Conservation (phyloP, 2,888 invertebrate genomes). For the Xestobium rufovillosum region DNA sequence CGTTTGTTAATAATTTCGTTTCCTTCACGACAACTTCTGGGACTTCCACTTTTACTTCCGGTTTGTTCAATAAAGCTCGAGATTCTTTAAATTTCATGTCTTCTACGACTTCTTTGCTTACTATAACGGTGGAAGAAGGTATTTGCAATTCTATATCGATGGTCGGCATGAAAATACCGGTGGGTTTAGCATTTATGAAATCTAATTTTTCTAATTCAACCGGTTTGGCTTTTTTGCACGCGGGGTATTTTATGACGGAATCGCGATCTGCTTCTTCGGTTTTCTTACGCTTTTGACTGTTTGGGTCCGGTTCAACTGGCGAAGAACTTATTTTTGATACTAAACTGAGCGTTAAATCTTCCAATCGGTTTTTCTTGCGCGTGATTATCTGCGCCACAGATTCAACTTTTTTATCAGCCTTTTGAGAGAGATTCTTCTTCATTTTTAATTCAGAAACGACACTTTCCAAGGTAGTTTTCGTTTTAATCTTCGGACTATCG, state of each 20-base stretch:
- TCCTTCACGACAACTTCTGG: constrained; percentile 20
- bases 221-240: constrained; percentile 46
- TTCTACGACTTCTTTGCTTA: constrained; percentile 24
- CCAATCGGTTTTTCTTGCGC: constrained; percentile 56
- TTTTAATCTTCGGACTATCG: constrained; percentile 29
- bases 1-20: constrained; percentile 35
- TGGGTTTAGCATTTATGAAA: constrained; percentile 42
- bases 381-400: constrained; percentile 45
- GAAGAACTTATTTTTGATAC: constrained; percentile 55
- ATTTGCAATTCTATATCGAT: constrained; percentile 61
- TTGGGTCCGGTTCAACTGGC: constrained; percentile 42
- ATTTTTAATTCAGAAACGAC: constrained; percentile 39
- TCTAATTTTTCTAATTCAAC: constrained; percentile 44
- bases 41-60: constrained; percentile 27
- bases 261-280: constrained; percentile 43
- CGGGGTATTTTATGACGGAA: constrained; percentile 52
- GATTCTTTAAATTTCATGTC: constrained; percentile 10
- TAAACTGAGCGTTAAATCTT: constrained; percentile 52
- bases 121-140: constrained; percentile 50
- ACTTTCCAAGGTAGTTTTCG: constrained; percentile 33
- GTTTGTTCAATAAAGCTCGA: no score
- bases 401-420: constrained; percentile 33
- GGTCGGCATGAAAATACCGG: constrained; percentile 64
- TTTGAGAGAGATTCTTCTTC: constrained; percentile 33
- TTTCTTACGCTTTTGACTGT: constrained; percentile 48